Percentiles rank a stretch among this genome's conserved stretches.
Conservation (phyloP, 2,797 vertebrate genomes). For the Gambelia wislizenii region DNA sequence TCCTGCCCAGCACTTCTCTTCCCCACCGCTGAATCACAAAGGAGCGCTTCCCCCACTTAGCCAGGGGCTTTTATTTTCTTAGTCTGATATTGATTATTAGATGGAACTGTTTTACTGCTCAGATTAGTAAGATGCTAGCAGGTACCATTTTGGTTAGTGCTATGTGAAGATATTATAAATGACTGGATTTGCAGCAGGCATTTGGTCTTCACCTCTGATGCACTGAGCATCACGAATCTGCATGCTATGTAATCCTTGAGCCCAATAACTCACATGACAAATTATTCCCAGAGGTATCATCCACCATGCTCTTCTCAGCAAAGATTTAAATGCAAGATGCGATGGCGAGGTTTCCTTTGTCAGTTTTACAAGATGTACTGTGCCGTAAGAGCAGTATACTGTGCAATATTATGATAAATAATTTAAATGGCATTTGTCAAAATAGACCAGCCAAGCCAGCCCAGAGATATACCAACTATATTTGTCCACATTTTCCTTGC, state of each 20-base stretch:
- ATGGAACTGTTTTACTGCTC: not conserved
- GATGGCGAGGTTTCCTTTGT: slow-evolving; percentile 18
- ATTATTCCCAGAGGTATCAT: slow-evolving; percentile 8
- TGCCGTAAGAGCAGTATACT: slow-evolving; percentile 8
- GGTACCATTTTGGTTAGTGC: not conserved
- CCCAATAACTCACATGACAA: slow-evolving; percentile 14
- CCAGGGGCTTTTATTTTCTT: no score
- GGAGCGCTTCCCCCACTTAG: no score
- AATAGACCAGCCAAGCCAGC: slow-evolving; percentile 33
- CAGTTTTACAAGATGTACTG: slow-evolving; percentile 29
- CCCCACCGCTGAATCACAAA: no score
- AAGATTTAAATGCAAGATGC: slow-evolving; percentile 32
- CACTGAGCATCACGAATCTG: not conserved
- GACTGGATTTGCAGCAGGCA: not conserved
- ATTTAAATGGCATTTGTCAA: slow-evolving; percentile 60
- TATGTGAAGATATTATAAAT: not conserved
- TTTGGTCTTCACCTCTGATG: not conserved
- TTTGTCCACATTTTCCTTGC: slow-evolving; percentile 35
- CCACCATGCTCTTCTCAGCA: not conserved
- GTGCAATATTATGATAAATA: slow-evolving; percentile 59
- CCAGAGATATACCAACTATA: not conserved
- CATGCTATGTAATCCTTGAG: slow-evolving; percentile 21
- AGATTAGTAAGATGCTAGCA: not conserved
- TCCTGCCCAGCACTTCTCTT: no score
- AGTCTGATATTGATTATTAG: not conserved